Evolutionary conservation across 2,888 invertebrate species (phyloP), one percentile per base, ranked within the genome.

Genomic region (Lycaena phlaeas): DNA sequence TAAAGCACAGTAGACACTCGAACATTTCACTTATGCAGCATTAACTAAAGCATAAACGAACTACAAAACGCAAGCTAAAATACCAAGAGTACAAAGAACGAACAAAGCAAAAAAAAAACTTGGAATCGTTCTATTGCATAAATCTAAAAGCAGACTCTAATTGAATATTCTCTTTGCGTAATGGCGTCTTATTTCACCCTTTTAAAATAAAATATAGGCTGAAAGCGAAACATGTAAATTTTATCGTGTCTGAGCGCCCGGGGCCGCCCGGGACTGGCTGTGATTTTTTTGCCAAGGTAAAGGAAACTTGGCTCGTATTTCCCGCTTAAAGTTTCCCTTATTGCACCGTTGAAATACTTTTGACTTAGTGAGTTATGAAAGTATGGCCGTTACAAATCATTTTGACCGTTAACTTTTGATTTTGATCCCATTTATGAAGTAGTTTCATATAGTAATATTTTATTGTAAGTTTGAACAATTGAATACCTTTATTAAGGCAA

Each of bases 121-220:
- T 63, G 57, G 55, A 66, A 64, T 57, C 51, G 54, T 57, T 50
- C 54, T 56, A 54, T 61, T 57, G 61, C 68, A 75, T 71, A 71
- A 78, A 79, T 77, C 73, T 70, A 65, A 66, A 66, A 67, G 61
- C 65, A 66, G 61, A 59, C 69, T 73, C 71, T 78, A 78, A 82
- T 81, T 82, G 75, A 81, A 81, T 81, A 82, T 82, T 82, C 81
- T 68, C 68, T 76, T 75, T 76, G 69, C 74, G 76, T 74, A 77
- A 76, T 69, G 59, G 67, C 65, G 64, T 68, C 73, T 76, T 77
- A 76, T 68, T 81, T 73, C 71, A 78, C 78, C 79, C 79, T 74
- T 81, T 53, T 77, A 78, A 77, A 81, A 77, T 74, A 79, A 82
- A 82, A 77, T 79, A 78, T 68, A 75, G 68, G 64, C 68, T 64